A percentile compares a stretch with the other conserved stretches of the same genome.
These are phyloP conservation scores for Phasianus colchicus DNA, from an alignment of 2,113 vertebrate genomes.

Conservation along the genomic window DNA sequence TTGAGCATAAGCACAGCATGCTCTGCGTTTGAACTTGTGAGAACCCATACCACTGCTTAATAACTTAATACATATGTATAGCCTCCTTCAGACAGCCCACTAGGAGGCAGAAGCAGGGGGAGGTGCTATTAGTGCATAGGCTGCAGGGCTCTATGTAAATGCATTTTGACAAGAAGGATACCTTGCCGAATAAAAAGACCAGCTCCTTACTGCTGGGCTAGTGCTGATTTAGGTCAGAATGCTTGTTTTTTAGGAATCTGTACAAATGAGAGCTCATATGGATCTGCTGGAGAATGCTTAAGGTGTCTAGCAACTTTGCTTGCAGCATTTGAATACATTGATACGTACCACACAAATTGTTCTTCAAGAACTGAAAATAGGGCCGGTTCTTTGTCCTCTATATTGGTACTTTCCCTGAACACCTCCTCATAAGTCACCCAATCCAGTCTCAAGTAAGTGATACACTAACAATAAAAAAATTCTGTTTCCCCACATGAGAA, in stretches of 20 bases:
- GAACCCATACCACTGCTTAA: conserved; percentile 84
- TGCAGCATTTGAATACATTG: background rate
- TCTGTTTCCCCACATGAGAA: background rate
- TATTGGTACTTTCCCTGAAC: background rate
- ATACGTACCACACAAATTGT: background rate
- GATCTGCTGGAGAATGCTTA: conserved; percentile 27
- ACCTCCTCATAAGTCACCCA: background rate
- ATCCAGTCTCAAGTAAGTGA: background rate
- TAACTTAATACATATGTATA: conserved; percentile 88
- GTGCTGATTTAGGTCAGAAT: conserved; percentile 53
- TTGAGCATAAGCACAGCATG: conserved; percentile 83
- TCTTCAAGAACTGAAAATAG: background rate
- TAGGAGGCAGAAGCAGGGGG: conserved; percentile 84
- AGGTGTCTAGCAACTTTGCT: background rate
- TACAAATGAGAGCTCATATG: conserved; percentile 38
- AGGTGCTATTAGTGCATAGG: conserved; percentile 65
- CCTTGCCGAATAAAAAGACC: conserved; percentile 53
- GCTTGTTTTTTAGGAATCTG: conserved; percentile 43
- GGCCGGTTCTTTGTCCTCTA: background rate
- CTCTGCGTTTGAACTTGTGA: conserved; percentile 87
- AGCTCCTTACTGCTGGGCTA: background rate
- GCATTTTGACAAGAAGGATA: conserved; percentile 66
- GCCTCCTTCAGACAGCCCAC: conserved; percentile 82
- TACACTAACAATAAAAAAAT: background rate
- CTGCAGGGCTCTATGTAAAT: conserved; percentile 74